Evolutionary conservation across 2,888 invertebrate species (phyloP).

Genomic region (Lamproptera curius): DNA sequence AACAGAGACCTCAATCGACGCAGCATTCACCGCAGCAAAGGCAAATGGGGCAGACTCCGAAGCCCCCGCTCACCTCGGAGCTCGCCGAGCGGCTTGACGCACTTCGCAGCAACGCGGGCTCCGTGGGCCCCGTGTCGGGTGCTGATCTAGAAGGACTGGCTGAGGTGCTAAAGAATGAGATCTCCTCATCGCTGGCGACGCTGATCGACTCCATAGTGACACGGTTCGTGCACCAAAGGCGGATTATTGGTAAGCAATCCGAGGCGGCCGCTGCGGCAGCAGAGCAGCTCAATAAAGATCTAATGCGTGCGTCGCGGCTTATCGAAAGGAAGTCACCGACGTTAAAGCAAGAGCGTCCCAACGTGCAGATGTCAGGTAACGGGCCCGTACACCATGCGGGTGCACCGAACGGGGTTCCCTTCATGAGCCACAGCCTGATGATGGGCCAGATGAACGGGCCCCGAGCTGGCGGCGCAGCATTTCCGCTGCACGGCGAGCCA

Average conservation of each 20-base stretch:
- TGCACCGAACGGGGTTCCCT: slow-evolving; percentile 66
- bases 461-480: slow-evolving; percentile 80
- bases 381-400: slow-evolving; percentile 71
- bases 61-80: slow-evolving; percentile 80
- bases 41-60: slow-evolving; percentile 63
- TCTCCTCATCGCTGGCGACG: slow-evolving; percentile 89
- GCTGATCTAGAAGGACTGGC: slow-evolving; percentile 92
- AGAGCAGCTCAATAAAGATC: slow-evolving; percentile 91
- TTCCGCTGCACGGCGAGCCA: slow-evolving; percentile 84
- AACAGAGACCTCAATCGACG: slow-evolving; percentile 79
- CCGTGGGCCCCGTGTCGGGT: slow-evolving; percentile 83
- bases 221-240: slow-evolving; percentile 89
- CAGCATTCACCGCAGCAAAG: slow-evolving; percentile 77
- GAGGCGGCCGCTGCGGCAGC: slow-evolving; percentile 89
- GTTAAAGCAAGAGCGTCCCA: slow-evolving; percentile 83
- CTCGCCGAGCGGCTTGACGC: slow-evolving; percentile 88
- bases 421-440: slow-evolving; percentile 68
- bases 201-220: slow-evolving; percentile 93
- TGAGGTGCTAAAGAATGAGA: slow-evolving; percentile 94
- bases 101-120: slow-evolving; percentile 83
- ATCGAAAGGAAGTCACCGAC: slow-evolving; percentile 89
- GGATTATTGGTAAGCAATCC: slow-evolving; percentile 85
- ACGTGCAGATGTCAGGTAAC: slow-evolving; percentile 77
- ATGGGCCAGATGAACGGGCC: slow-evolving; percentile 79
- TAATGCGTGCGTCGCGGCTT: slow-evolving; percentile 88